Percentiles rank a stretch among this genome's conserved stretches.
These are phyloP conservation scores for Carollia perspicillata DNA, from an alignment of 2,113 vertebrate genomes.

Conservation along the genomic window DNA sequence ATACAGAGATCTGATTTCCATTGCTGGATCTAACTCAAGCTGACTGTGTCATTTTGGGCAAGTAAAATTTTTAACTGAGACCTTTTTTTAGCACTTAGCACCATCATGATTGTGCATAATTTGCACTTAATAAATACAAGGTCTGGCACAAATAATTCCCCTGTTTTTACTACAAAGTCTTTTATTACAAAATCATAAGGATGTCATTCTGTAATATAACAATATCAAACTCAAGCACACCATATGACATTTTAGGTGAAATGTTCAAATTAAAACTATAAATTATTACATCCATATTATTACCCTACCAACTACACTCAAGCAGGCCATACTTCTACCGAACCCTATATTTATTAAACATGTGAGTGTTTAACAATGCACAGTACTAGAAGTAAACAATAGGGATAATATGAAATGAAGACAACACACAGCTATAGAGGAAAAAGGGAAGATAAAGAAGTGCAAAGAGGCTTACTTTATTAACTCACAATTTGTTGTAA, in stretches of 20 bases:
- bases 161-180: no score
- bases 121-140: not conserved
- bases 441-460: not conserved
- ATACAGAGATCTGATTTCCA: not conserved
- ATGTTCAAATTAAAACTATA: no score
- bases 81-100: not conserved
- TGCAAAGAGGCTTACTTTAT: not conserved
- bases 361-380: not conserved
- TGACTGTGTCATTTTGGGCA: not conserved
- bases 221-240: no score
- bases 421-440: not conserved
- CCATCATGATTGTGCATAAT: not conserved
- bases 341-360: not conserved
- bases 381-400: not conserved
- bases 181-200: no score
- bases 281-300: no score
- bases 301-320: no score
- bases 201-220: no score
- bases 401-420: not conserved
- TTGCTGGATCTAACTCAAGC: not conserved
- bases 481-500: not conserved
- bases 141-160: no score
- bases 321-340: no score
- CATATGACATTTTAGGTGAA: no score
- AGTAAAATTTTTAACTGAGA: constrained; percentile 26